Base-by-base conservation (phyloP, 2,888 invertebrate genomes). In the Sphaeridia pumilis region DNA sequence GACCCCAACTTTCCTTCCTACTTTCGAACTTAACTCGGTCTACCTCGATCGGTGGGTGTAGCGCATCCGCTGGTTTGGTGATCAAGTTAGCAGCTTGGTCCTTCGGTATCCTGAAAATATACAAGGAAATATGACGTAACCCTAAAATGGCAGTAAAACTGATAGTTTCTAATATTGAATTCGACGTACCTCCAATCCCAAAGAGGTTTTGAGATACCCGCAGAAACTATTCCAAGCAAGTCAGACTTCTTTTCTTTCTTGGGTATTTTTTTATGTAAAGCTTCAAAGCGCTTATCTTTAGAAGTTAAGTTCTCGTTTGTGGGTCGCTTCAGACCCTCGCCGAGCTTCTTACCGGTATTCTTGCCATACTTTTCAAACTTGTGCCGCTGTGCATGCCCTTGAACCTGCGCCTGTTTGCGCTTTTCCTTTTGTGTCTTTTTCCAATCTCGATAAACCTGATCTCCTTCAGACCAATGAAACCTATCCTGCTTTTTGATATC, bases 401-500 rank as follows among this genome's bases (percentile, higher is more conserved):
- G 27, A 7, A 7, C 26, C 20, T 10, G 20, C 34, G 3, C 28
- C 22, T 24, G 38, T 17, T 36, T 36, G 21, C 22, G 27, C 21
- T 26, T 42, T 24, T 21, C 25, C 17, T 22, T 45, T 24, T 26
- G 45, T 26, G 45, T 45, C 28, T 48, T 47, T 1, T 22, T 28
- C 12, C 47, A 35, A 7, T 1, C 14, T 25, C 49, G 21, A 21
- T 49, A 49, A 5, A 36, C 44, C 7, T 22, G 22, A 34, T 53
- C 53, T 14, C 48, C 53, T 10, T 41, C 42, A 1, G 24, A 17
- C 44, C 49, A 44, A 26, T 36, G 22, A 25, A 24, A 31, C n/a
- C 22, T 14, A n/a, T 28, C 25, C 34, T 55, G 47, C 14, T 47
- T 46, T 22, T 47, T 38, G 20, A 52, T 41, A 36, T 52, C 52